Percentiles rank a stretch among this genome's conserved stretches.
These are phyloP conservation scores for Cyclura pinguis DNA, from an alignment of 2,797 vertebrate species.

Conservation along the genomic window DNA sequence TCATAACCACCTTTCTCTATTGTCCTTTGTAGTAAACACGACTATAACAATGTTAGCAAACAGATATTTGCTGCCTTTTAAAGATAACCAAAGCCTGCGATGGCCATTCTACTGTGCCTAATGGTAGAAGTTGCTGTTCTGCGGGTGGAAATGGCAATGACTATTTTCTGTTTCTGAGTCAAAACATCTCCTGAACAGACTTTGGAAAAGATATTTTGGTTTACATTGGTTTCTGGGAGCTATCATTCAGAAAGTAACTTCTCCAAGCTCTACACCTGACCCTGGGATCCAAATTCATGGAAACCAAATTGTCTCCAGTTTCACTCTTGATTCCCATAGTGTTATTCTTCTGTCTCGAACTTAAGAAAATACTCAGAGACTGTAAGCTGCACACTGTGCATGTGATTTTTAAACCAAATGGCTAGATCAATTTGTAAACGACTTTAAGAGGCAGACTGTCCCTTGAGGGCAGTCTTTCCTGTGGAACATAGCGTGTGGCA, in stretches of 20 bases:
- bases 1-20: neutral
- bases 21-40: neutral
- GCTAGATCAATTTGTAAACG: constrained; percentile 9
- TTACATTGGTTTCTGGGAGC: no score
- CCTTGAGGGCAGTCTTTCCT: neutral
- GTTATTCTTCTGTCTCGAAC: neutral
- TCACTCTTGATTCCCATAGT: neutral
- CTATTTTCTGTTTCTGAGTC: neutral
- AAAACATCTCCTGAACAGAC: neutral
- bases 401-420: neutral
- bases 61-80: neutral
- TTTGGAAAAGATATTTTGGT: no score
- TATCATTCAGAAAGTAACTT: no score
- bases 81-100: neutral
- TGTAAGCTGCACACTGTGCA: neutral
- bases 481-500: neutral
- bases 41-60: neutral
- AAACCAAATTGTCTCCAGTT: neutral
- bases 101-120: neutral
- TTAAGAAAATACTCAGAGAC: neutral
- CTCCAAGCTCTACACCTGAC: no score
- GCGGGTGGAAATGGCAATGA: neutral
- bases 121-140: neutral
- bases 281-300: neutral
- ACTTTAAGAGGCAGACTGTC: neutral